These are phyloP conservation scores for Bombus pyrosoma DNA, from an alignment of 1,140 invertebrate genomes.

Conservation along the genomic window DNA sequence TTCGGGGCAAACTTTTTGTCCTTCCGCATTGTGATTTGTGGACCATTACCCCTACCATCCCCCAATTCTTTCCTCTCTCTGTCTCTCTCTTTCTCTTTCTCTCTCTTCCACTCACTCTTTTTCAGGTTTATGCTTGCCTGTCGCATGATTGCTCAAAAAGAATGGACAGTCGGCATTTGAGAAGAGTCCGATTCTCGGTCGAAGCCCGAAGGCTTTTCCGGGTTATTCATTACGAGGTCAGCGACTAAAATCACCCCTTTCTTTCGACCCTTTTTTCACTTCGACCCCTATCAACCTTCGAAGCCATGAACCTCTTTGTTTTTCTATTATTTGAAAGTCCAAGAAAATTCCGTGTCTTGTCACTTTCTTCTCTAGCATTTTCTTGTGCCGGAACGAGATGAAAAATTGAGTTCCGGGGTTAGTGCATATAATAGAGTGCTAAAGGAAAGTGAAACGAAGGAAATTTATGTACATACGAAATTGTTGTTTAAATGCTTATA, in stretches of 20 bases:
- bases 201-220: conserved; percentile 64
- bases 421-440: too few species aligned
- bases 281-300: background rate
- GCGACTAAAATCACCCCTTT: conserved; percentile 56
- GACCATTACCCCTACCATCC: conserved; percentile 46
- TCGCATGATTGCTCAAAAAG: conserved; percentile 49
- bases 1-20: conserved; percentile 46
- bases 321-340: conserved; percentile 14
- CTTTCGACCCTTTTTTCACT: background rate
- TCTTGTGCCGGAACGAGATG: background rate
- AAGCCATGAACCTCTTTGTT: background rate
- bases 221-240: conserved; percentile 66
- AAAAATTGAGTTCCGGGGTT: too few species aligned
- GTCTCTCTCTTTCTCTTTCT: background rate
- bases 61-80: background rate
- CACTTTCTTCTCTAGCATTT: background rate
- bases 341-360: background rate
- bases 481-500: too few species aligned
- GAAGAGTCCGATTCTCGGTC: conserved; percentile 58
- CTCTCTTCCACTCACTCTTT: background rate
- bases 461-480: too few species aligned
- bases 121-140: conserved; percentile 1
- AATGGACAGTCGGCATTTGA: conserved; percentile 19
- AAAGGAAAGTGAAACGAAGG: too few species aligned
- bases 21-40: conserved; percentile 61